Conservation (phyloP, 2,888 invertebrate species). For the Volucella inflata region DNA sequence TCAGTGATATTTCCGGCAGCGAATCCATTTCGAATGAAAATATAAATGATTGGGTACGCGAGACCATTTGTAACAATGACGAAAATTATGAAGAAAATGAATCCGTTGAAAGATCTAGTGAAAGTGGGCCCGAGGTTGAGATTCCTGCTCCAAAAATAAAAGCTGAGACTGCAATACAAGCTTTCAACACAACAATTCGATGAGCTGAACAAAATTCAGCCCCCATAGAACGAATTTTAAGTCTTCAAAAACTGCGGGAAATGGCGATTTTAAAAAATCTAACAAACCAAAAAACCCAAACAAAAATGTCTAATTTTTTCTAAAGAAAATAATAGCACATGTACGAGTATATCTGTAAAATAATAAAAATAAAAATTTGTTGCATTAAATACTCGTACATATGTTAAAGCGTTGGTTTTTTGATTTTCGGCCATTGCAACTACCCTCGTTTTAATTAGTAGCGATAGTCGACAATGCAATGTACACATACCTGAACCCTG, state of each 20-base stretch:
- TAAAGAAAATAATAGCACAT: conserved; percentile 12
- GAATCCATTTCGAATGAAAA: conserved; percentile 46
- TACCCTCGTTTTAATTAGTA: too few relatives aligned
- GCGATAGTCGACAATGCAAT: too few relatives aligned
- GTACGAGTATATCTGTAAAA: too few relatives aligned
- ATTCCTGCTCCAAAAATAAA: conserved; percentile 27
- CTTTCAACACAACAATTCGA: conserved; percentile 30
- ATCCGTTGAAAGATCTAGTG: conserved; percentile 30
- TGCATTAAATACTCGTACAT: too few relatives aligned
- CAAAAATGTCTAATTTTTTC: conserved; percentile 7
- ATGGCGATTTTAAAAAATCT: conserved; percentile 27
- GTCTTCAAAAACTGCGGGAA: conserved; percentile 16
- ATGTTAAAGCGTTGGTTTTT: too few relatives aligned
- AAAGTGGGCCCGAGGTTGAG: conserved; percentile 26
- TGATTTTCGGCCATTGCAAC: too few relatives aligned
- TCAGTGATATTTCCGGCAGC: conserved; percentile 36
- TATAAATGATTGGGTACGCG: conserved; percentile 27
- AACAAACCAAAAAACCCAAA: not conserved
- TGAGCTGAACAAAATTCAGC: conserved; percentile 38
- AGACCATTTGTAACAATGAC: conserved; percentile 36
- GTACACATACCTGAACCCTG: too few relatives aligned
- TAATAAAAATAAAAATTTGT: too few relatives aligned
- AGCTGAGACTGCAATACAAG: too few relatives aligned
- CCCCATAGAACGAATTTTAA: conserved; percentile 26
- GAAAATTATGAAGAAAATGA: too few relatives aligned